phyloP scores from a whole-genome alignment of 2,888 invertebrate genomes.

The Tenodera sinensis region DNA sequence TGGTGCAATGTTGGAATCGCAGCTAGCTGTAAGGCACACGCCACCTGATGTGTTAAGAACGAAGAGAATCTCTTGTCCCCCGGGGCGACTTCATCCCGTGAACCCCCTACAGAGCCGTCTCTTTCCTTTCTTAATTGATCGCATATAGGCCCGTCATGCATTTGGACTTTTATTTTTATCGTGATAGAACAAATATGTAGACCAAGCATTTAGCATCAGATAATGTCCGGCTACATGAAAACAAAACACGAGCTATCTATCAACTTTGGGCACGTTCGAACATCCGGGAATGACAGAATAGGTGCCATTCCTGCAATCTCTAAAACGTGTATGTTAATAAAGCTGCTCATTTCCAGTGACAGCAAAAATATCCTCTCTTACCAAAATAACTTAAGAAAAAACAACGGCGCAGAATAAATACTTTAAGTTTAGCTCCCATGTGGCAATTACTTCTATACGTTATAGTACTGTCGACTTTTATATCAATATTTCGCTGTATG shows the following conservation, averaged over 20 bases:
- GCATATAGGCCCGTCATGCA: conserved; percentile 4
- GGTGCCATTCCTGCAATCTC: too few relatives aligned
- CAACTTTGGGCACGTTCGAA: background rate
- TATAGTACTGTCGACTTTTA: too few relatives aligned
- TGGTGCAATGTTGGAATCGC: background rate
- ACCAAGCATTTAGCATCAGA: background rate
- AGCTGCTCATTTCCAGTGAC: too few relatives aligned
- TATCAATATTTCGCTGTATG: too few relatives aligned
- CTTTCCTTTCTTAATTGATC: conserved; percentile 29
- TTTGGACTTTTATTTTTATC: background rate
- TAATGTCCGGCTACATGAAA: background rate
- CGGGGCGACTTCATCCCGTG: conserved; percentile 4
- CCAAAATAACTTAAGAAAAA: too few relatives aligned
- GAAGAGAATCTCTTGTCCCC: conserved; percentile 2
- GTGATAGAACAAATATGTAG: background rate
- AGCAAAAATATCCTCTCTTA: too few relatives aligned
- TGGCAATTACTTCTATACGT: too few relatives aligned
- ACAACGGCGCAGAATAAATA: too few relatives aligned
- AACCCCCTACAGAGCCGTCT: conserved; percentile 4
- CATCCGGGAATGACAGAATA: background rate
- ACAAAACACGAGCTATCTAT: background rate
- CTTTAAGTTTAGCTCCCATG: too few relatives aligned
- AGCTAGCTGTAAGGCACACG: background rate
- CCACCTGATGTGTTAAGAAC: background rate
- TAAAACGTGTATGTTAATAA: too few relatives aligned